phyloP scores from a whole-genome alignment of 2,113 vertebrate genomes.

The Chaetodon trifascialis region DNA sequence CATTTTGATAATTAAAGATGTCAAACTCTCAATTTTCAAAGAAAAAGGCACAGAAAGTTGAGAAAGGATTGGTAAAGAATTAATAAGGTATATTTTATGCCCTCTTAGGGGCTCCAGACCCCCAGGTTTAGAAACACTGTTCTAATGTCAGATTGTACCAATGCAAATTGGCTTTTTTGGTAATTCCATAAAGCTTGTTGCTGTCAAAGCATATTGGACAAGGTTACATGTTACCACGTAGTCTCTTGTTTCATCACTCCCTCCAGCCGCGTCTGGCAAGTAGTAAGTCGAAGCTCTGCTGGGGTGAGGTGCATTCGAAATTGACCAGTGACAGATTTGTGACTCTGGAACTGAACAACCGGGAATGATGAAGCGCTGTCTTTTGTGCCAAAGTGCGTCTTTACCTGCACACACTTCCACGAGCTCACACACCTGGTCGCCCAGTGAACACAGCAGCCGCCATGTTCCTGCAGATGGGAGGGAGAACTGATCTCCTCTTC shows the following conservation, averaged over 20 bases:
- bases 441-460: conserved; percentile 6
- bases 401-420: conserved; percentile 42
- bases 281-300: conserved; percentile 53
- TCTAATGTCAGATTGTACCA: neutral
- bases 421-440: conserved; percentile 50
- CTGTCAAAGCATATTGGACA: neutral
- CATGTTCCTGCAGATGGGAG: conserved; percentile 13
- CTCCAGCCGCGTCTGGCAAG: conserved; percentile 46
- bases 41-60: too few species aligned
- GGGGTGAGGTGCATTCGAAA: conserved; percentile 57
- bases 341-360: conserved; percentile 32
- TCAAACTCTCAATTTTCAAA: neutral
- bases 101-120: too few species aligned
- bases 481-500: neutral
- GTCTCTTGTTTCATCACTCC: conserved; percentile 35
- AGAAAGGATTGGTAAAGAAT: too few species aligned
- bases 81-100: too few species aligned
- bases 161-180: neutral
- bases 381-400: conserved; percentile 5
- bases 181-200: neutral
- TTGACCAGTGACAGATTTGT: conserved; percentile 78
- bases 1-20: neutral
- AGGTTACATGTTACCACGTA: neutral
- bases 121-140: neutral
- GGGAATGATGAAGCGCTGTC: conserved; percentile 24